A percentile compares a stretch with the other conserved stretches of the same genome.
Conservation (phyloP, 1,140 invertebrate species). For the Drosophila lacteicornis region DNA sequence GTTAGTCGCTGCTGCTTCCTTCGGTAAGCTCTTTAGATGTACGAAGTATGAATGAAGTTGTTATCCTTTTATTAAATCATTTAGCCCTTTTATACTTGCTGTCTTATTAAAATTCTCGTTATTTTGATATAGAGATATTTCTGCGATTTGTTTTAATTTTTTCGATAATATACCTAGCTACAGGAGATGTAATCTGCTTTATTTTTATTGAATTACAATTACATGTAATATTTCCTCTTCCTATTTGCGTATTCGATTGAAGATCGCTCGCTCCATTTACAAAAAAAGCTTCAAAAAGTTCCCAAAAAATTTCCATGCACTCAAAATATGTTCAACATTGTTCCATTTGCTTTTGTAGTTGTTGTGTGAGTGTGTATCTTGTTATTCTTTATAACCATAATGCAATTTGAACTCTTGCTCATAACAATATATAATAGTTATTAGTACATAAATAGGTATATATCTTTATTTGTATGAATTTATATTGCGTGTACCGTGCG, state of each 20-base stretch:
- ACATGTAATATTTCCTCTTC: conserved; percentile 13
- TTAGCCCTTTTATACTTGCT: conserved; percentile 38
- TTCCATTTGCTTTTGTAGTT: conserved; percentile 74
- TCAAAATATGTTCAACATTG: conserved; percentile 82
- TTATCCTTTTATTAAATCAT: conserved; percentile 31
- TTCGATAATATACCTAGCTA: conserved; percentile 76
- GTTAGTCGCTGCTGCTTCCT: conserved; percentile 49
- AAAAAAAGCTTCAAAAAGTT: conserved; percentile 81
- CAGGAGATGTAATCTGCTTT: conserved; percentile 42
- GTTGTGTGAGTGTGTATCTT: conserved; percentile 19
- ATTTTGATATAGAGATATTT: conserved; percentile 56
- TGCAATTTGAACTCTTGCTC: conserved; percentile 82
- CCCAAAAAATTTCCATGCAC: conserved; percentile 66
- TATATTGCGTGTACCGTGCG: conserved; percentile 46
- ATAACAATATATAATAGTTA: conserved; percentile 75
- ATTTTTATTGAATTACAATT: conserved; percentile 21
- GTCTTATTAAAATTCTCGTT: conserved; percentile 69
- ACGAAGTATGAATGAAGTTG: conserved; percentile 61
- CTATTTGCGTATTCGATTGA: conserved; percentile 12
- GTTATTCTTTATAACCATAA: conserved; percentile 55
- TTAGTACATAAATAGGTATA: conserved; percentile 74
- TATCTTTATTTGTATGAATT: conserved; percentile 46
- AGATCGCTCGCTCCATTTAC: conserved; percentile 18
- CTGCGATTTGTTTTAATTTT: conserved; percentile 51
- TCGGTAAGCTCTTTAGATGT: conserved; percentile 72